Evolutionary conservation across 2,888 invertebrate species (phyloP), one percentile per base, ranked within the genome.

Genomic region (Diarsia rubi): DNA sequence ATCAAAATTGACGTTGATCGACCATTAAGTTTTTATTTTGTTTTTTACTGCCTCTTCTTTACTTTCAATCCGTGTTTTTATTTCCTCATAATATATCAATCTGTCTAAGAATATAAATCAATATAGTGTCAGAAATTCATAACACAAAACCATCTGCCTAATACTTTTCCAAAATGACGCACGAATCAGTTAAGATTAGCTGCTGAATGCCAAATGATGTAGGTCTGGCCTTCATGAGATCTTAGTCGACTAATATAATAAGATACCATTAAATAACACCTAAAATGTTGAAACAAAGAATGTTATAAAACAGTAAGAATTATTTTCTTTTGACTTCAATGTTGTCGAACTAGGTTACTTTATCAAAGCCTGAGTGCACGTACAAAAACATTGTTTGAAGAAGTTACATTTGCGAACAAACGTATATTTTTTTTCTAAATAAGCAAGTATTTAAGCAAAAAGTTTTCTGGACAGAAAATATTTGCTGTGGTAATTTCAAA

Each of bases 301-400:
- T 54, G 9, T 47, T 21, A 9, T 16, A 24, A 31, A 63, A 9
- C 21, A 12, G 21, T 70, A 42, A 37, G 3, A 21, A 16, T 27
- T 64, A 37, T 63, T 54, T 69, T 42, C 24, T 44, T 57, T 57
- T 60, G n/a, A 57, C 45, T 82, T 70, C 8, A 57, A 45, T 63
- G 21, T 52, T 72, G 19, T 60, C 44, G 19, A 73, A 68, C 52
- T 27, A 14, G 52, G 27, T 59, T 49, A 63, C 63, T 69, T 79
- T 59, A 44, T 49, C 66, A 69, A 78, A 78, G 70, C 49, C 42
- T 9, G 24, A n/a, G 37, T 59, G 57, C 59, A 70, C 42, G 44
- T 45, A 65, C 47, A 45, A 66, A 75, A 76, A 76, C 49, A 84
- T 71, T 81, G 71, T 85, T 59, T 85, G 59, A 49, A 72, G 73